phyloP scores from a whole-genome alignment of 2,113 vertebrate species.

The Tupaia tana region DNA sequence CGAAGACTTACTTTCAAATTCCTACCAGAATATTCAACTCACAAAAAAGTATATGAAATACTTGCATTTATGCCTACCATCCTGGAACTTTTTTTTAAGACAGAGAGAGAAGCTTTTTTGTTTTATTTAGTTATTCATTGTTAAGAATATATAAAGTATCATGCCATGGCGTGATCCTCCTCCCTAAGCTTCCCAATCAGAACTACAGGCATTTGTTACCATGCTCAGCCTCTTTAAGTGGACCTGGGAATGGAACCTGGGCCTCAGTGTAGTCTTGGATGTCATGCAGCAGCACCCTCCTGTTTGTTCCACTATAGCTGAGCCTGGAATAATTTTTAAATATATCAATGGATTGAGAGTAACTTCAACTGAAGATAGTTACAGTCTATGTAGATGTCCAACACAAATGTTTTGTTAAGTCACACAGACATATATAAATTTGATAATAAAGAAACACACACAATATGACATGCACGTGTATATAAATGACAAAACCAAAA shows the following conservation, averaged over 20 bases:
- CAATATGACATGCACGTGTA: background rate
- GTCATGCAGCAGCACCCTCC: too few species aligned
- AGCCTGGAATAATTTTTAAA: too few species aligned
- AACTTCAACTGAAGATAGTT: background rate
- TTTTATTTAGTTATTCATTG: too few species aligned
- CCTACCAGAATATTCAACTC: constrained; percentile 34
- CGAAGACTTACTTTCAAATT: constrained; percentile 57
- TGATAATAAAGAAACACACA: background rate
- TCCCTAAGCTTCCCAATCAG: too few species aligned
- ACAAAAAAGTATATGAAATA: constrained; percentile 57
- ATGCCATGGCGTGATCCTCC: too few species aligned
- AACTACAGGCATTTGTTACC: too few species aligned
- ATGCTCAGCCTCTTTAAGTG: too few species aligned
- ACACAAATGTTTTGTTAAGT: constrained; percentile 2
- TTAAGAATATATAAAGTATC: too few species aligned
- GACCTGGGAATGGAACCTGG: too few species aligned
- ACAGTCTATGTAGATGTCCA: background rate
- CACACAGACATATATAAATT: background rate
- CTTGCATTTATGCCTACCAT: constrained; percentile 36
- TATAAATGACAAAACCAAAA: constrained; percentile 28
- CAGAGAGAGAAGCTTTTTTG: background rate
- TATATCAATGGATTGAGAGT: too few species aligned
- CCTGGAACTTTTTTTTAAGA: background rate
- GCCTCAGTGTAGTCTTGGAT: too few species aligned
- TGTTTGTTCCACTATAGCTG: too few species aligned